phyloP scores from a whole-genome alignment of 2,113 vertebrate genomes.

The Semicossyphus pulcher region DNA sequence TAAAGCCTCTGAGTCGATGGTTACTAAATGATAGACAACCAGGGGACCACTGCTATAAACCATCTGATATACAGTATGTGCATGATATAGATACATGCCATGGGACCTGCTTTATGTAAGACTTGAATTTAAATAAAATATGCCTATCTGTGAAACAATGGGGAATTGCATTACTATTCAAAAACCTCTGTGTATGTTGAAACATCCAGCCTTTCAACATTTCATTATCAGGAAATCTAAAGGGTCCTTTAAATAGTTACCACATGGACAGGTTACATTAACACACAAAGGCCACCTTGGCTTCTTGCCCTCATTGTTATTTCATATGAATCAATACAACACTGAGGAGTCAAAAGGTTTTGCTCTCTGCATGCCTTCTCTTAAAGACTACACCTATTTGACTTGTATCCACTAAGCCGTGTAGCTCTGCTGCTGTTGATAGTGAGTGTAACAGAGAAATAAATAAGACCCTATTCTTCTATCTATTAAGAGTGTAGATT shows the following conservation, averaged over 20 bases:
- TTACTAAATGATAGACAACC: conserved; percentile 3
- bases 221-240: conserved; percentile 30
- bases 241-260: conserved; percentile 40
- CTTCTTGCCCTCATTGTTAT: conserved; percentile 28
- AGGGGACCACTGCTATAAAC: conserved; percentile 12
- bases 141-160: conserved; percentile 27
- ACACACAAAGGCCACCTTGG: conserved; percentile 31
- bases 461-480: conserved; percentile 73
- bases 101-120: conserved; percentile 18
- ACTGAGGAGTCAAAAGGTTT: conserved; percentile 59
- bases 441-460: conserved; percentile 49
- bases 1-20: background rate
- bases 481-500: conserved; percentile 68
- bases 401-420: conserved; percentile 54
- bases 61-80: conserved; percentile 35
- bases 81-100: conserved; percentile 8
- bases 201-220: conserved; percentile 38
- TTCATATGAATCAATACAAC: conserved; percentile 69
- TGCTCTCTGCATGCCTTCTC: conserved; percentile 14
- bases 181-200: conserved; percentile 39
- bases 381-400: conserved; percentile 27
- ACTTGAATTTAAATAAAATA: conserved; percentile 42
- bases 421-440: conserved; percentile 48
- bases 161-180: conserved; percentile 11
- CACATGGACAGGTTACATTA: background rate